Evolutionary conservation across 1,140 invertebrate genomes (phyloP), one percentile per base, ranked within the genome.

Genomic region (Zaprionus taronus): DNA sequence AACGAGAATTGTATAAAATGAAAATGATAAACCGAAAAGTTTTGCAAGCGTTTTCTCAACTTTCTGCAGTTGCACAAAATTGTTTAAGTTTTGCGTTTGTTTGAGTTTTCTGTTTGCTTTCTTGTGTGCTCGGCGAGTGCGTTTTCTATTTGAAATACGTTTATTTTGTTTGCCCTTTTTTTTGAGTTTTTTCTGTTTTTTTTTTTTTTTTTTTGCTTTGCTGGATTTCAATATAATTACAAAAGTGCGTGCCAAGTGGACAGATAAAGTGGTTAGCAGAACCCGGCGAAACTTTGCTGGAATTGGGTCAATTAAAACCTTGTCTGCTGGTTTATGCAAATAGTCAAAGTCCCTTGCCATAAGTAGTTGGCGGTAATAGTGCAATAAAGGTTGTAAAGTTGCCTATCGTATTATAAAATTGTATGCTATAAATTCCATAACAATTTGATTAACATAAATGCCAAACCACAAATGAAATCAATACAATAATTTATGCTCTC

Each of bases 41-140:
- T 72, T 77, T 60, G 28, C 70, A 26, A 63, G 15, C 74, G 20
- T 72, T 77, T 77, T 73, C 75, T 67, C 71, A 77, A 77, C 75
- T 77, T 77, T 77, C 15, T 73, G 75, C 75, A 77, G 57, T 77
- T 68, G 70, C 75, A 73, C 64, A 77, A 68, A 77, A 77, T 77
- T 77, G 72, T 77, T 73, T 77, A 77, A 73, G 75, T 77, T 77
- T 63, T 34, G 64, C 63, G 26, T 51, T 77, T 77, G 62, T 65
- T 55, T 65, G 62, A 64, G 31, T 66, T 77, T 72, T 73, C 55
- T 47, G 63, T 77, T 76, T 76, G 68, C 68, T 71, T 76, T 76
- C 61, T 71, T 76, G 70, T 58, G n/a, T 34, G 9, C 31, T 4
- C 9, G 28, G 6, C 5, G 38, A 71, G 60, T 71, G 47, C 44